Percentiles rank a stretch among this genome's conserved stretches.
Evolutionary conservation across 2,797 vertebrate genomes (phyloP).

Genomic region (Cuculus canorus): DNA sequence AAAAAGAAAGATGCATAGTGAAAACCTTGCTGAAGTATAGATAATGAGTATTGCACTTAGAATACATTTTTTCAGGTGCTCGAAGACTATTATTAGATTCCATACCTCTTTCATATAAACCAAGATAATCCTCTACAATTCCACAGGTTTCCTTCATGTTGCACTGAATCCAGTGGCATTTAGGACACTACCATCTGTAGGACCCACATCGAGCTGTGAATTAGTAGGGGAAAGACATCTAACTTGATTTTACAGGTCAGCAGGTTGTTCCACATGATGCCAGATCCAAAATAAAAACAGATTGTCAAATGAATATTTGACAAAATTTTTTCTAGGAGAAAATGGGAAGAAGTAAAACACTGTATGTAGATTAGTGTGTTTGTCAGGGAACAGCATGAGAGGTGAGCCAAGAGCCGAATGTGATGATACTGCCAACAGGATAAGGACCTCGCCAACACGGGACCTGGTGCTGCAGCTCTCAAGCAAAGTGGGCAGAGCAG

Average conservation of each 20-base stretch:
- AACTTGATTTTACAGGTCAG: background rate
- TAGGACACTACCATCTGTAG: background rate
- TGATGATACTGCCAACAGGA: accelerated
- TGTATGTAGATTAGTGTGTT: accelerated
- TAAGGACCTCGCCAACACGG: background rate
- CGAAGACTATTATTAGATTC: background rate
- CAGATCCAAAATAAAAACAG: background rate
- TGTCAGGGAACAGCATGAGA: accelerated
- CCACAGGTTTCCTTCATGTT: background rate
- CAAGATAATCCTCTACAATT: background rate
- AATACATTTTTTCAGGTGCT: background rate
- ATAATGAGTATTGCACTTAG: background rate
- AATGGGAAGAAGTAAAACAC: background rate
- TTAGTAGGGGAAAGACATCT: background rate
- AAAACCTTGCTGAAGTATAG: background rate
- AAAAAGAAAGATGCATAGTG: background rate
- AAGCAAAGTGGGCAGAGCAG: background rate
- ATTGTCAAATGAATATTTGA: background rate
- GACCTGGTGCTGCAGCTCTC: background rate
- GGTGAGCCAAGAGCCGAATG: accelerated
- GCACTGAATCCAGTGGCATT: background rate
- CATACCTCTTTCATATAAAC: background rate
- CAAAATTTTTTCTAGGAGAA: background rate
- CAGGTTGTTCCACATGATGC: background rate
- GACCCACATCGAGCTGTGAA: background rate